Evolutionary conservation across 2,888 invertebrate species (phyloP).

Genomic region (Gastrophysa polygoni): DNA sequence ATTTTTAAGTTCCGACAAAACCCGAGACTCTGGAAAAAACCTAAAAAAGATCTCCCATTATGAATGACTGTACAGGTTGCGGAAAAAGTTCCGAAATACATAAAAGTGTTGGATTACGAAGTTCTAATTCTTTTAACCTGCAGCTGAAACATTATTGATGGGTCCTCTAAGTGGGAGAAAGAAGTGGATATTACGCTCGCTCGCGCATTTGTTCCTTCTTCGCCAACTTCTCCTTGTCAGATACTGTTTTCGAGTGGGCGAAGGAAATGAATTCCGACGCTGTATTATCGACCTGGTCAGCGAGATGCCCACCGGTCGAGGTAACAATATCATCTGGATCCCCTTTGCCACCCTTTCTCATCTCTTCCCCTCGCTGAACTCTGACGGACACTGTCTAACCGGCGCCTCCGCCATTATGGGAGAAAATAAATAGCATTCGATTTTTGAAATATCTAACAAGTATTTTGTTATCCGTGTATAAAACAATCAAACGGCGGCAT

Average conservation of each 20-base stretch:
- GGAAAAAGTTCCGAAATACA: conserved; percentile 39
- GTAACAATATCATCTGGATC: conserved; percentile 53
- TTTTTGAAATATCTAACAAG: too few relatives aligned
- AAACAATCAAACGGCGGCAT: too few relatives aligned
- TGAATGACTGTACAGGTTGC: conserved; percentile 46
- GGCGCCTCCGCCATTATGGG: not conserved
- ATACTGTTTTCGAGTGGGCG: not conserved
- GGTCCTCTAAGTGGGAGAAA: conserved; percentile 49
- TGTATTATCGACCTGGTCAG: conserved; percentile 44
- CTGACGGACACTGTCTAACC: not conserved
- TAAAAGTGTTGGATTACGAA: conserved; percentile 45
- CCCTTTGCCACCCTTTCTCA: conserved; percentile 13
- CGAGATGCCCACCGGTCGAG: conserved; percentile 49
- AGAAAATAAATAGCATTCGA: too few relatives aligned
- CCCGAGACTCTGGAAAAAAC: conserved; percentile 28
- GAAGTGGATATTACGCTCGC: conserved; percentile 45
- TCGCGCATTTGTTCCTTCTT: conserved; percentile 25
- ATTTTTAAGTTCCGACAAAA: conserved; percentile 35
- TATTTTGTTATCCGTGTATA: too few relatives aligned
- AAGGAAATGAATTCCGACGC: not conserved
- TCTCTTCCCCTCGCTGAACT: too few relatives aligned
- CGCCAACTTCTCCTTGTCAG: not conserved
- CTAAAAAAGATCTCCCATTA: conserved; percentile 38
- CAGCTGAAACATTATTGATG: conserved; percentile 51
- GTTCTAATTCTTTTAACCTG: conserved; percentile 51